Evolutionary conservation across 2,113 vertebrate species (phyloP), one percentile per base, ranked within the genome.

Genomic region (Macheiramphus alcinus): DNA sequence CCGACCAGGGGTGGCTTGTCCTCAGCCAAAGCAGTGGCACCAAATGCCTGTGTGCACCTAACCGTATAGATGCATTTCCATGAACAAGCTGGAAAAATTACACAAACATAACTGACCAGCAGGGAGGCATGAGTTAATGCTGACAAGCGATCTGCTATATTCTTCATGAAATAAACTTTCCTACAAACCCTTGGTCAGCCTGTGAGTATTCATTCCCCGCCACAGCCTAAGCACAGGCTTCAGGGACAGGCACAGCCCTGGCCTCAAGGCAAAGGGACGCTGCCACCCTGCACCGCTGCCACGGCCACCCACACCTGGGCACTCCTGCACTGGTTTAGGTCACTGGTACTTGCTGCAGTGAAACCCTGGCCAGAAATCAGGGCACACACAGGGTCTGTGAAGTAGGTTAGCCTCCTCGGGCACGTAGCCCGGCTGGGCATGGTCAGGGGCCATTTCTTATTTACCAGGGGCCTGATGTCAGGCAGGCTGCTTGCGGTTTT

Each of bases 221-320:
- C 53, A 50, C 1, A 63, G 52, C 38, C 56, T 34, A 23, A 85
- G 62, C 31, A 86, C 4, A 11, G 32, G 36, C 36, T 85, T 58
- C 20, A 16, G 34, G 45, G 3, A 52, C 26, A 65, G 50, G 19
- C 50, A 94, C 7, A 55, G n/a, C 19, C 16, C 25, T 12, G 11
- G 13, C 8, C n/a, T 78, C 16, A 52, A 62, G 38, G 52, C 40
- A 27, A 71, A 67, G 52, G 52, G 73, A 56, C 0, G 0, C n/a
- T 53, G 70, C 48, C 43, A 53, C 42, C 22, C 70, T 42, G 25
- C 22, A 27, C 17, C 10, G 3, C 45, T 56, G 42, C 31, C 26
- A 40, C 2, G 5, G 52, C 12, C 18, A 34, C 8, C 2, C 4
- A 15, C 0, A 6, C 18, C 67, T 32, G 42, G 47, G 16, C 0